Evolutionary conservation across 2,888 invertebrate species (phyloP).

Genomic region (Muschampia plurimacula): DNA sequence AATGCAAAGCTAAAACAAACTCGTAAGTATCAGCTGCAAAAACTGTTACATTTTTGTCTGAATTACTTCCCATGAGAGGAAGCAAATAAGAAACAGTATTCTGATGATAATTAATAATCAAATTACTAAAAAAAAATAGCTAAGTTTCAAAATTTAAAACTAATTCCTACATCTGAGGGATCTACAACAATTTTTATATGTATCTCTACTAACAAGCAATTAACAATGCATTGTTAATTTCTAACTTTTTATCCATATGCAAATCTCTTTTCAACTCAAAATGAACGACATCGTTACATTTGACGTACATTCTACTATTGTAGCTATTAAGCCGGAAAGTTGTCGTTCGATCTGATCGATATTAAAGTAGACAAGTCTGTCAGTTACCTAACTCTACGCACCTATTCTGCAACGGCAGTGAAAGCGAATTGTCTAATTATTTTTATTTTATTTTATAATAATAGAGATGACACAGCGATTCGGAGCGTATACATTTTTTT

Average conservation of each 20-base stretch:
- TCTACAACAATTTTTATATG: background rate
- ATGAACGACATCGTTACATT: conserved; percentile 18
- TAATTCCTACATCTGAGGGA: background rate
- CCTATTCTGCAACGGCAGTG: conserved; percentile 68
- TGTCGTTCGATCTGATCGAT: conserved; percentile 71
- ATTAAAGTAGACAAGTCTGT: conserved; percentile 66
- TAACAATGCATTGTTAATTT: conserved; percentile 12
- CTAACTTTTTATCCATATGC: conserved; percentile 12
- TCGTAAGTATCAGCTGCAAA: conserved; percentile 3
- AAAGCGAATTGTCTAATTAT: conserved; percentile 82
- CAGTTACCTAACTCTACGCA: conserved; percentile 77
- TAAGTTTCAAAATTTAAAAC: background rate
- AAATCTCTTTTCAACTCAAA: conserved; percentile 12
- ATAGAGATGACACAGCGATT: conserved; percentile 78
- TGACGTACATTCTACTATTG: conserved; percentile 39
- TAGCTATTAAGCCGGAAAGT: conserved; percentile 66
- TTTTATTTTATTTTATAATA: conserved; percentile 65
- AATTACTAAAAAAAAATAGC: background rate
- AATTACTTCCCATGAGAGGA: conserved; percentile 15
- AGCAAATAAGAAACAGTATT: background rate
- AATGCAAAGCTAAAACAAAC: conserved; percentile 22
- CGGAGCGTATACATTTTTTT: conserved; percentile 44
- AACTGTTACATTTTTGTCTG: conserved; percentile 25
- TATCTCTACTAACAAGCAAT: conserved; percentile 6
- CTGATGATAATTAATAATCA: background rate